Percentiles rank a stretch among this genome's conserved stretches.
phyloP scores from a whole-genome alignment of 2,797 vertebrate species.

The Mus spretus region DNA sequence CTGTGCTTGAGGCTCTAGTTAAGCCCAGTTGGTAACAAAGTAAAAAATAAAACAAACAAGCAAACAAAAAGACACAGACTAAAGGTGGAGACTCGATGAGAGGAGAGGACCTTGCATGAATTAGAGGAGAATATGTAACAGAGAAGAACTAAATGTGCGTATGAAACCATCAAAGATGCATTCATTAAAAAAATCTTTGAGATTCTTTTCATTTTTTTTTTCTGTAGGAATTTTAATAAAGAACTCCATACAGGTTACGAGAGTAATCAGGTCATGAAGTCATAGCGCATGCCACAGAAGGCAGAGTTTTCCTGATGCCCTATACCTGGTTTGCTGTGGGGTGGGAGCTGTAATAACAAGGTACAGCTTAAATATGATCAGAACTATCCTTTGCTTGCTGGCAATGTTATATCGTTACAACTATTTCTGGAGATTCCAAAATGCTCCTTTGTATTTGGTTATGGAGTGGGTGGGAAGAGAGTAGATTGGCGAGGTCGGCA shows the following conservation, averaged over 20 bases:
- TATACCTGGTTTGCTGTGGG: no score
- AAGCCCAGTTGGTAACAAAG: background rate
- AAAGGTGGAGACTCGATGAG: background rate
- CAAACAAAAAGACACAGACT: background rate
- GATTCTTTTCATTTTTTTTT: background rate
- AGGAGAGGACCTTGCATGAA: background rate
- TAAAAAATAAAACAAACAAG: background rate
- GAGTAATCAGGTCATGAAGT: background rate
- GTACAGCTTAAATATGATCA: background rate
- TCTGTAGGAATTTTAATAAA: background rate
- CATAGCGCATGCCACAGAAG: background rate
- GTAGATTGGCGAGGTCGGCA: background rate
- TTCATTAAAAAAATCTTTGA: background rate
- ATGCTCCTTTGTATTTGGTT: background rate
- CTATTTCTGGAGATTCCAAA: background rate
- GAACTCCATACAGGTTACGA: background rate
- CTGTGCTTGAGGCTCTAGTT: background rate
- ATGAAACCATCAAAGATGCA: background rate
- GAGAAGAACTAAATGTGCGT: accelerated
- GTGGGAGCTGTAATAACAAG: background rate
- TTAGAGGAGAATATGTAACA: background rate
- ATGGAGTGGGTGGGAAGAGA: background rate
- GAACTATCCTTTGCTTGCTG: background rate
- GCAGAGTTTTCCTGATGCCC: background rate
- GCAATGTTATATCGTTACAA: background rate